Evolutionary conservation across 2,888 invertebrate species (phyloP), one percentile per base, ranked within the genome.

Genomic region (Oligia latruncula): DNA sequence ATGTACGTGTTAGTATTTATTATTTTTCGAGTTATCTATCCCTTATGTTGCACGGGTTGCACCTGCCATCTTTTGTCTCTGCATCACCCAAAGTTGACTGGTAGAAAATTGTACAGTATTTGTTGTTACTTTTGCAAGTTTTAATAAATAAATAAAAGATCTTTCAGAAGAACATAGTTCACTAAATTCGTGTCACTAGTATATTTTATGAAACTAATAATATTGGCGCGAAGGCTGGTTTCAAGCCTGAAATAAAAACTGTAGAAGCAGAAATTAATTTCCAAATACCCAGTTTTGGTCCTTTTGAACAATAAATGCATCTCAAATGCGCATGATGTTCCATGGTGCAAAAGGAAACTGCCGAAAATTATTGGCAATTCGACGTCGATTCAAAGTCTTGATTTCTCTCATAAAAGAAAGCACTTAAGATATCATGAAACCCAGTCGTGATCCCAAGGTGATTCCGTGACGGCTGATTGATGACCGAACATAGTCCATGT

Each of bases 391-490:
- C 8, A 29, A 29, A 43, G 15, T 43, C 13, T 72, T 13, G 40
- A 40, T 43, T 52, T 1, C 11, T 35, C 8, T 17, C 17, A 4
- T 20, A 49, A 20, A 46, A 52, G 23, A 70, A 71, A n/a, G 29
- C 55, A 8, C 9, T 62, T 0, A 17, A 62, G 9, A n/a, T 52
- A 71, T 86, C 87, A 83, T 71, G 77, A 66, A 58, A 29, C 15
- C 49, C 23, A 58, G 13, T 55, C 74, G 73, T 87, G 87, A 46
- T 70, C 20, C 43, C 66, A 71, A 70, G 62, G 70, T 58, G 66
- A 66, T 29, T n/a, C 60, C 40, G 35, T 62, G 67, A 49, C 49
- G 49, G 29, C n/a, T 84, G 65, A 49, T 65, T 84, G 65, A 49
- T 65, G 73, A 78, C 35, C 68, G 79, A 52, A n/a, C 60, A 35